A percentile compares a stretch with the other conserved stretches of the same genome.
These are phyloP conservation scores for Sus scrofa DNA, from an alignment of 2,113 vertebrate genomes.

Conservation along the genomic window DNA sequence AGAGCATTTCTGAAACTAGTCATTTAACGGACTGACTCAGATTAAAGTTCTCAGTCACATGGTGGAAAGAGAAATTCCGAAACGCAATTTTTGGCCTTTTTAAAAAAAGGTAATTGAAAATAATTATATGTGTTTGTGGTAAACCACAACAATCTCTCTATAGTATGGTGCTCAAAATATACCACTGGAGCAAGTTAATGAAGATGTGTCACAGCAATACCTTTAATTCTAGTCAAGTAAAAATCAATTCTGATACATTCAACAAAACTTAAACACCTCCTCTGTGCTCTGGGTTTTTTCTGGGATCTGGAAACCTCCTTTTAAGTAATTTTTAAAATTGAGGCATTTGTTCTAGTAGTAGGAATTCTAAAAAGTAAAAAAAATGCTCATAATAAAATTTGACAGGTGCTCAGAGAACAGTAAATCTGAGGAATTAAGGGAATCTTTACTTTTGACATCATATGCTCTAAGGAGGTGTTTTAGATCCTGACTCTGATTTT, in stretches of 20 bases:
- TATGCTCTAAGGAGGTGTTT: not conserved
- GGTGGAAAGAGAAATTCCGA: conserved; percentile 6
- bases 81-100: not conserved
- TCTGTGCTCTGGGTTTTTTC: not conserved
- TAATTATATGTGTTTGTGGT: not conserved
- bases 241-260: conserved; percentile 24
- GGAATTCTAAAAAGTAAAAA: not conserved
- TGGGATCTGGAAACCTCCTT: not conserved
- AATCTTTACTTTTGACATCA: not conserved
- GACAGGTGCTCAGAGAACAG: not conserved
- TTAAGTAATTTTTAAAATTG: not conserved
- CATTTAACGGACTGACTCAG: not conserved
- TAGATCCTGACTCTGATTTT: not conserved
- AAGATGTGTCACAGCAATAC: not conserved
- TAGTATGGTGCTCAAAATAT: not conserved
- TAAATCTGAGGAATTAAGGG: not conserved
- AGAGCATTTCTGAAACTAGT: conserved; percentile 14
- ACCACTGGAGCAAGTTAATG: not conserved
- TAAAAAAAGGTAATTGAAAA: conserved; percentile 21
- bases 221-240: not conserved
- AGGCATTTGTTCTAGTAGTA: not conserved
- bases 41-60: not conserved
- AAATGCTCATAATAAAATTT: conserved; percentile 15
- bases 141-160: not conserved
- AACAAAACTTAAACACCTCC: conserved; percentile 9